These are phyloP conservation scores for Hyperoplus lanceolatus DNA, from an alignment of 2,797 vertebrate genomes.

Conservation along the genomic window DNA sequence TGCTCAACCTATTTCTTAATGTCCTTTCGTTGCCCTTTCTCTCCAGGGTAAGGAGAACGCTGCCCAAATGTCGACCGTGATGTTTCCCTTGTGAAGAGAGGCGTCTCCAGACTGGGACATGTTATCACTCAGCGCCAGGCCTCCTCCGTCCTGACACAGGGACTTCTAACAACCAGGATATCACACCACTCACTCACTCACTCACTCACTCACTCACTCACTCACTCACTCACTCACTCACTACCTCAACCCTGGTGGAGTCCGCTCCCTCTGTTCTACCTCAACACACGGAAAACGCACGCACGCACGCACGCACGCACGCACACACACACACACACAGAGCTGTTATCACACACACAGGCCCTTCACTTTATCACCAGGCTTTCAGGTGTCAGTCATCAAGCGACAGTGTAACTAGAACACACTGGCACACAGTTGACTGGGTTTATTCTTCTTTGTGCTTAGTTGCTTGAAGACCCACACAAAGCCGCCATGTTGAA, in stretches of 20 bases:
- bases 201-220: slow-evolving; percentile 35
- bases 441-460: slow-evolving; percentile 22
- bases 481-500: slow-evolving; percentile 56
- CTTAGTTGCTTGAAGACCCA: slow-evolving; percentile 28
- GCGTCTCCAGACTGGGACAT: slow-evolving; percentile 30
- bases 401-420: background rate
- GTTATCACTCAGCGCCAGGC: slow-evolving; percentile 20
- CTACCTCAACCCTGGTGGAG: slow-evolving; percentile 56
- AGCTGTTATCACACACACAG: slow-evolving; percentile 36
- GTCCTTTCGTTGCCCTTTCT: background rate
- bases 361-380: slow-evolving; percentile 18
- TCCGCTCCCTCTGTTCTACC: slow-evolving; percentile 43
- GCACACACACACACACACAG: background rate
- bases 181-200: too few relatives aligned
- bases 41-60: slow-evolving; percentile 17
- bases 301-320: background rate
- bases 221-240: slow-evolving; percentile 30
- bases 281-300: slow-evolving; percentile 19
- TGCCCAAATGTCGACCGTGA: slow-evolving; percentile 5
- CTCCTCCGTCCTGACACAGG: slow-evolving; percentile 50
- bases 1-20: background rate
- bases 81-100: slow-evolving; percentile 22
- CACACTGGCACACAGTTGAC: background rate
- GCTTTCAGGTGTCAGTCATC: slow-evolving; percentile 25
- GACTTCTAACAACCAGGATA: slow-evolving; percentile 20